Evolutionary conservation across 2,888 invertebrate genomes (phyloP).

Genomic region (Xestia sexstrigata): DNA sequence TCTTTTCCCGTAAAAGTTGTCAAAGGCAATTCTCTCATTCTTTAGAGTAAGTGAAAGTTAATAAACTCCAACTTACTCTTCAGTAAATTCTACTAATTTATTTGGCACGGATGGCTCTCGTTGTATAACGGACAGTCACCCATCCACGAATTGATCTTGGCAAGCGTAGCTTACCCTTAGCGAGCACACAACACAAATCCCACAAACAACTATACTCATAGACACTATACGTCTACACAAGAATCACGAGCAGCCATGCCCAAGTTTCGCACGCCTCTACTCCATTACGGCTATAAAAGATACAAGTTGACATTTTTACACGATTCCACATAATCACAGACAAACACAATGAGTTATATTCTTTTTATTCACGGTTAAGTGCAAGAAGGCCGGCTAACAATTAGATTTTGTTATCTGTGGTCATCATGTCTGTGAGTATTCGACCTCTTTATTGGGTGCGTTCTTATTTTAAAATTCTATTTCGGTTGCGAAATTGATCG

Average conservation of each 20-base stretch:
- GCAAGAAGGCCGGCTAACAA: slow-evolving; percentile 47
- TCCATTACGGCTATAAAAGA: slow-evolving; percentile 23
- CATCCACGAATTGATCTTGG: too few species aligned
- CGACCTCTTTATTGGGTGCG: slow-evolving; percentile 55
- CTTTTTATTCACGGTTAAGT: slow-evolving; percentile 55
- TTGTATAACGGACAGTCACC: too few species aligned
- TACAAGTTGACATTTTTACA: slow-evolving; percentile 61
- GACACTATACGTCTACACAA: slow-evolving; percentile 6
- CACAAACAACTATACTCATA: neutral
- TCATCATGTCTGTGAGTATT: slow-evolving; percentile 52
- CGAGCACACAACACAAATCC: neutral
- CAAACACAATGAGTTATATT: slow-evolving; percentile 35
- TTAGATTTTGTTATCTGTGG: slow-evolving; percentile 47
- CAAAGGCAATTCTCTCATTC: too few species aligned
- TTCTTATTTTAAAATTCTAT: slow-evolving; percentile 36
- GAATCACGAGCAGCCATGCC: slow-evolving; percentile 50
- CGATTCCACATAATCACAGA: slow-evolving; percentile 39
- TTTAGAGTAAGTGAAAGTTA: too few species aligned
- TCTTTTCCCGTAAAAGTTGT: too few species aligned
- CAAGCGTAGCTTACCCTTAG: too few species aligned
- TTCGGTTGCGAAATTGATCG: slow-evolving; percentile 21
- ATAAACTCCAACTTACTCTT: too few species aligned
- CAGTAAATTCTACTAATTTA: too few species aligned
- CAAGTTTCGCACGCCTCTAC: slow-evolving; percentile 56
- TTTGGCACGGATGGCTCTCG: too few species aligned